These are phyloP conservation scores for Drosophila pandora DNA, from an alignment of 1,140 invertebrate genomes.

Conservation along the genomic window DNA sequence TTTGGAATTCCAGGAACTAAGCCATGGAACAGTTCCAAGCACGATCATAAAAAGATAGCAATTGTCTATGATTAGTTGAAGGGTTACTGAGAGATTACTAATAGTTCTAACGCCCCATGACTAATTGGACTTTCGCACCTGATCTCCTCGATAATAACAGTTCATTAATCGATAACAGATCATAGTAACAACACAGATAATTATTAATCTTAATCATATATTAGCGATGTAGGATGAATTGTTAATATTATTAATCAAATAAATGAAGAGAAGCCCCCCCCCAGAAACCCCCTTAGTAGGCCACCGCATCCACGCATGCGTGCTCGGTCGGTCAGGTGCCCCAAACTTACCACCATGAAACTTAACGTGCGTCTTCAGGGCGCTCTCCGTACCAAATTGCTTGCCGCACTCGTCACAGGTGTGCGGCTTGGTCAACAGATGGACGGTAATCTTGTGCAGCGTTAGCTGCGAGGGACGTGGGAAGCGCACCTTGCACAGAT, in stretches of 20 bases:
- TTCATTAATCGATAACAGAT: background rate
- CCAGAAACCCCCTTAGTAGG: constrained; percentile 25
- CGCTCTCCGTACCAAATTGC: constrained; percentile 82
- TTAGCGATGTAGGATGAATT: background rate
- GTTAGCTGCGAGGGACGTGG: constrained; percentile 73
- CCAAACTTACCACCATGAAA: constrained; percentile 83
- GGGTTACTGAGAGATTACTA: constrained; percentile 10
- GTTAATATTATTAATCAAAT: background rate
- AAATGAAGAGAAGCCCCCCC: background rate
- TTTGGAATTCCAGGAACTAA: constrained; percentile 5
- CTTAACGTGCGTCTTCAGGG: constrained; percentile 83
- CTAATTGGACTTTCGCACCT: background rate
- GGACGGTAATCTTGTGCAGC: constrained; percentile 78
- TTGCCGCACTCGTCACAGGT: constrained; percentile 78
- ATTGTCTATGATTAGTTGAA: constrained; percentile 20
- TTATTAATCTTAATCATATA: background rate
- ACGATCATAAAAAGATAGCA: constrained; percentile 45
- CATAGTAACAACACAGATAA: too few relatives aligned
- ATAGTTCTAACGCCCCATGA: background rate
- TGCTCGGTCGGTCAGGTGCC: constrained; percentile 43
- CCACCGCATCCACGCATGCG: constrained; percentile 60
- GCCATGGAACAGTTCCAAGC: constrained; percentile 55
- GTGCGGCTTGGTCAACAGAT: constrained; percentile 74
- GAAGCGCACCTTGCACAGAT: constrained; percentile 71
- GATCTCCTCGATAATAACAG: too few relatives aligned